A percentile compares a stretch with the other conserved stretches of the same genome.
These are phyloP conservation scores for Tetramorium simillimum DNA, from an alignment of 1,140 invertebrate genomes.

Conservation along the genomic window DNA sequence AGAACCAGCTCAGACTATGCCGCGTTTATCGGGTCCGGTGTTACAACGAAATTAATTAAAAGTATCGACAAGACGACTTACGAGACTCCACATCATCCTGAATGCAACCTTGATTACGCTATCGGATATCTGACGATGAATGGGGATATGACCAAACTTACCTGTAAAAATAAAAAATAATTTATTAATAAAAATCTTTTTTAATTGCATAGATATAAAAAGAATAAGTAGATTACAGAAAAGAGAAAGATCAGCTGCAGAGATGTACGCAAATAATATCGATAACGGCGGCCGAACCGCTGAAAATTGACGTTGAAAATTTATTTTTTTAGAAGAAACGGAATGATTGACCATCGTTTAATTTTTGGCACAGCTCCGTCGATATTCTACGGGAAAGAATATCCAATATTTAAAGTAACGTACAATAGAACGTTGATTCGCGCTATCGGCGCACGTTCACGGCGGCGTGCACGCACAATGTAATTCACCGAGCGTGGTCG, in stretches of 20 bases:
- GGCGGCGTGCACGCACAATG: constrained; percentile 43
- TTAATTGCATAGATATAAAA: neutral
- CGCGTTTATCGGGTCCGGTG: constrained; percentile 15
- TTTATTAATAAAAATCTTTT: constrained; percentile 4
- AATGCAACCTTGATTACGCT: constrained; percentile 5
- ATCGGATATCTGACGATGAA: constrained; percentile 12
- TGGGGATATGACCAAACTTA: constrained; percentile 47
- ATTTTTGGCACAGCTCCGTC: neutral
- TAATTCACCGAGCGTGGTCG: constrained; percentile 52
- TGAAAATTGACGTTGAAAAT: neutral
- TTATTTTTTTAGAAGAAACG: constrained; percentile 1
- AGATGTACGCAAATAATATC: neutral
- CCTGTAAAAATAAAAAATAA: constrained; percentile 64
- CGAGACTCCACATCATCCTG: neutral
- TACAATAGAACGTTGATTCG: constrained; percentile 35
- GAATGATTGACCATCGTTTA: neutral
- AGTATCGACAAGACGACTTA: constrained; percentile 29
- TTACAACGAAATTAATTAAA: constrained; percentile 22
- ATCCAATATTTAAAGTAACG: neutral
- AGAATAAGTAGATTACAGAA: neutral
- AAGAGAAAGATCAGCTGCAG: neutral
- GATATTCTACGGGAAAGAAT: neutral
- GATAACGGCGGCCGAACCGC: neutral
- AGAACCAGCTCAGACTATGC: constrained; percentile 1
- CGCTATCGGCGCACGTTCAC: constrained; percentile 22